phyloP scores from a whole-genome alignment of 2,888 invertebrate species.

The Tyria jacobaeae region DNA sequence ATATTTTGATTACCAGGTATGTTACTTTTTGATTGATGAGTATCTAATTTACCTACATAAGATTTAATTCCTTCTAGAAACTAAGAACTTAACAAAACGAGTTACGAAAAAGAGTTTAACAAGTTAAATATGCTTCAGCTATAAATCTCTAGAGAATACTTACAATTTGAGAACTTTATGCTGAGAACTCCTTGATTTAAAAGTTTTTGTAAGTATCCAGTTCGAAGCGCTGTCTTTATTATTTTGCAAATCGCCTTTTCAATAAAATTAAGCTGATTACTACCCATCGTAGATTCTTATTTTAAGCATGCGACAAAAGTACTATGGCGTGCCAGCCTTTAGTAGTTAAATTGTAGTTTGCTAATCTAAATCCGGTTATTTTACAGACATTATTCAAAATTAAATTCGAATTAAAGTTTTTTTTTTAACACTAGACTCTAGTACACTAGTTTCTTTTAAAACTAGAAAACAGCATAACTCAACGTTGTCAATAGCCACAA shows the following conservation, averaged over 20 bases:
- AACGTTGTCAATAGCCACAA: too few species aligned
- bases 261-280: neutral
- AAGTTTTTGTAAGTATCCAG: neutral
- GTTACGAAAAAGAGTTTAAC: slow-evolving; percentile 4
- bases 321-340: neutral
- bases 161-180: slow-evolving; percentile 1
- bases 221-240: neutral
- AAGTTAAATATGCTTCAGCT: slow-evolving; percentile 1
- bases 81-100: neutral
- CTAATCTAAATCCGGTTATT: too few species aligned
- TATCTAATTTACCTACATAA: neutral
- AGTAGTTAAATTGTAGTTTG: neutral
- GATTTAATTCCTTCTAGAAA: neutral
- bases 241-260: neutral
- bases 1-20: too few species aligned
- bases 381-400: too few species aligned
- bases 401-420: too few species aligned
- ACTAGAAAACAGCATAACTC: neutral
- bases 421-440: too few species aligned
- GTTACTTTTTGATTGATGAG: too few species aligned
- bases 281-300: neutral
- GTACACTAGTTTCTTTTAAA: too few species aligned
- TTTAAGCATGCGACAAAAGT: neutral
- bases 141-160: slow-evolving; percentile 11
- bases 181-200: neutral